These are phyloP conservation scores for Corynorhinus townsendii DNA, from an alignment of 2,113 vertebrate genomes.

Conservation along the genomic window DNA sequence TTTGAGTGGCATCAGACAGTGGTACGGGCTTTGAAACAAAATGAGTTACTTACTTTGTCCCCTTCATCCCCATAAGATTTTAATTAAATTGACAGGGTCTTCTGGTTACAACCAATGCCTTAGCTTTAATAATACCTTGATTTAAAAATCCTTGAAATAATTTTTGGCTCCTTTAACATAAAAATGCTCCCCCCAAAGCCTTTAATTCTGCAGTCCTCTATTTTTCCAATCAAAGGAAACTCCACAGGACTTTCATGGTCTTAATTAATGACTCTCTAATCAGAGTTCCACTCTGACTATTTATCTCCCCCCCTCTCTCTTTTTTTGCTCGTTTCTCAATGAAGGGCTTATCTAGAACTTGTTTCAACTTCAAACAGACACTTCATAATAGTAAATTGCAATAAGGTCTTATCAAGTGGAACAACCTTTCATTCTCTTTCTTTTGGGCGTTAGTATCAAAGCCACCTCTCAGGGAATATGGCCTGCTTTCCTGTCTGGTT, in stretches of 20 bases:
- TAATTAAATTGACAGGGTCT: slow-evolving; percentile 15
- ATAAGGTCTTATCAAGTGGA: slow-evolving; percentile 49
- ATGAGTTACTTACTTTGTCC: not conserved
- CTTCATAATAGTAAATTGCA: slow-evolving; percentile 61
- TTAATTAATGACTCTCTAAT: slow-evolving; percentile 43
- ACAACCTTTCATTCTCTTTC: slow-evolving; percentile 58
- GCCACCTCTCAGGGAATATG: not conserved
- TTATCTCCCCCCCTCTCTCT: not conserved
- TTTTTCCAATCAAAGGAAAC: slow-evolving; percentile 45
- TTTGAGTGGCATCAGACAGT: not conserved
- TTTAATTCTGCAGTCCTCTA: slow-evolving; percentile 47
- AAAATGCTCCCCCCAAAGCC: slow-evolving; percentile 43
- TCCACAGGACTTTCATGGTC: not conserved
- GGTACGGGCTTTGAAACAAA: not conserved
- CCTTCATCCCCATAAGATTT: not conserved
- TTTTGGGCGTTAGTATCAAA: slow-evolving; percentile 41
- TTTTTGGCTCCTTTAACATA: slow-evolving; percentile 39
- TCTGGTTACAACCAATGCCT: not conserved
- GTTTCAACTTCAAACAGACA: slow-evolving; percentile 65
- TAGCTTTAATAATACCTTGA: slow-evolving; percentile 17
- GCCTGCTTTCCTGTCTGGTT: not conserved
- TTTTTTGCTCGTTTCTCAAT: slow-evolving; percentile 35
- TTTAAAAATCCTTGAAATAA: slow-evolving; percentile 8
- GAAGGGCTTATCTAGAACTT: slow-evolving; percentile 61
- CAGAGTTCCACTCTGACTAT: not conserved